phyloP scores from a whole-genome alignment of 1,140 invertebrate genomes.

The Drosophila melanica region DNA sequence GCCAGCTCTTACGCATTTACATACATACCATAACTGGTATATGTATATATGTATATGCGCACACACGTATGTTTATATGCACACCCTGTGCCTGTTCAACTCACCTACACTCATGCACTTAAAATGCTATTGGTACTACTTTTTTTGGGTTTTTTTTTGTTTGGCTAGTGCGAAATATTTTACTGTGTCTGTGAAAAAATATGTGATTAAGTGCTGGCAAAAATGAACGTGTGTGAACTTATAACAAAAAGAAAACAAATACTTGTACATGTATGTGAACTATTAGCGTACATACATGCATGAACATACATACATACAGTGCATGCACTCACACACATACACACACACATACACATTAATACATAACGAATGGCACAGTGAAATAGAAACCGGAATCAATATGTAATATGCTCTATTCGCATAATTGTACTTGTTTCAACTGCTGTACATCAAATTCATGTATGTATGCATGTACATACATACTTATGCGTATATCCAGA shows the following conservation, averaged over 20 bases:
- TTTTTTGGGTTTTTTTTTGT: constrained; percentile 37
- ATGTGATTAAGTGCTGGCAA: constrained; percentile 54
- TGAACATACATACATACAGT: constrained; percentile 12
- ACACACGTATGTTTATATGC: constrained; percentile 21
- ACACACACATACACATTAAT: constrained; percentile 2
- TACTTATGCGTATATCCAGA: neutral
- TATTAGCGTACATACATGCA: constrained; percentile 21
- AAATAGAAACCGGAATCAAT: constrained; percentile 53
- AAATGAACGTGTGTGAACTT: constrained; percentile 56
- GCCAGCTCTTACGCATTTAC: constrained; percentile 46
- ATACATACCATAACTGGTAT: constrained; percentile 1
- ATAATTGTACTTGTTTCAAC: constrained; percentile 14
- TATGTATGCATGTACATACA: neutral
- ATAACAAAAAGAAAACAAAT: constrained; percentile 44
- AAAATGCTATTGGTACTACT: constrained; percentile 21
- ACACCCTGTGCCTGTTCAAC: constrained; percentile 5
- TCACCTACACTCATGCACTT: constrained; percentile 19
- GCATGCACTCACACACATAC: constrained; percentile 23
- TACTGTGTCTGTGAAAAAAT: constrained; percentile 29
- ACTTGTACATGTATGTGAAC: constrained; percentile 18
- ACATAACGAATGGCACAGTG: constrained; percentile 49
- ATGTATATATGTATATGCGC: constrained; percentile 34
- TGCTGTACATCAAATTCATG: neutral
- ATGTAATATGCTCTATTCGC: constrained; percentile 42
- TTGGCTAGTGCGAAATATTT: constrained; percentile 55